Evolutionary conservation across 1,140 invertebrate species (phyloP).

Genomic region (Procambarus virginalis): DNA sequence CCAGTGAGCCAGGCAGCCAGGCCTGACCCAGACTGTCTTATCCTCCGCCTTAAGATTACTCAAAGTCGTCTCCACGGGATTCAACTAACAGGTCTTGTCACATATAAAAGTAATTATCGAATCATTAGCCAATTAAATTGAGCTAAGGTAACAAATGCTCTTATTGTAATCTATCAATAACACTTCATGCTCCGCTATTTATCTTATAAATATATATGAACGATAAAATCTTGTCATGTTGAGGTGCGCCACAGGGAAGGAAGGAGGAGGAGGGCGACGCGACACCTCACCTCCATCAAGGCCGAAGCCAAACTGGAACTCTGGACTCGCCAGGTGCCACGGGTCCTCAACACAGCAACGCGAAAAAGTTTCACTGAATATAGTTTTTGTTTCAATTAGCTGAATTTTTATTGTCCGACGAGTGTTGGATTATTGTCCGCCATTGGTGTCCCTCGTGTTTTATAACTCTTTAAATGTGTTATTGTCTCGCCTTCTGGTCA

Average conservation of each 20-base stretch:
- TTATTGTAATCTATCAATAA: no score
- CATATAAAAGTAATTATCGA: background rate
- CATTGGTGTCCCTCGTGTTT: no score
- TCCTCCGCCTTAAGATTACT: background rate
- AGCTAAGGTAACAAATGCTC: no score
- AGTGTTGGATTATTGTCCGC: no score
- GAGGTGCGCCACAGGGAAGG: background rate
- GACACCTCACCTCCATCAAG: background rate
- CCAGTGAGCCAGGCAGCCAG: background rate
- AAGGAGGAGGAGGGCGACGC: background rate
- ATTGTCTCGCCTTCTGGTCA: no score
- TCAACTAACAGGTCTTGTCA: background rate
- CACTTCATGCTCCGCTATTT: no score
- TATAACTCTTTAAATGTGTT: no score
- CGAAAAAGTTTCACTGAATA: background rate
- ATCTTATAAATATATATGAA: no score
- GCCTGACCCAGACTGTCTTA: background rate
- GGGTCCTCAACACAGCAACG: background rate
- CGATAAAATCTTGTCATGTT: background rate
- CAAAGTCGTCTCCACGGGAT: background rate
- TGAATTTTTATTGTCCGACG: no score
- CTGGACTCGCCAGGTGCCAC: slow-evolving; percentile 13
- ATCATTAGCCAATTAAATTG: background rate
- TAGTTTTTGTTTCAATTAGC: background rate
- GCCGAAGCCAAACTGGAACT: slow-evolving; percentile 23